Evolutionary conservation across 2,888 invertebrate genomes (phyloP).

Genomic region (Spodoptera picta): DNA sequence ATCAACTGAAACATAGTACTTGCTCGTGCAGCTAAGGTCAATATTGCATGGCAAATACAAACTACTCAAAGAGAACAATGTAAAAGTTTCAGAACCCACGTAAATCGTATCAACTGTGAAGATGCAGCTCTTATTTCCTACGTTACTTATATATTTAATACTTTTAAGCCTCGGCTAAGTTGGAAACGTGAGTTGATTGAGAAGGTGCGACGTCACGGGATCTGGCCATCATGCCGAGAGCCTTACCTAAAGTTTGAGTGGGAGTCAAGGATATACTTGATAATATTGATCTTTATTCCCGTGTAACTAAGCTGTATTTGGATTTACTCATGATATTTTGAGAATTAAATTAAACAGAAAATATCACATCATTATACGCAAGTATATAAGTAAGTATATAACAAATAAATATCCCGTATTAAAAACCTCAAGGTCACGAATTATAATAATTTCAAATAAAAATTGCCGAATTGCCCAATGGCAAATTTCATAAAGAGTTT

Average conservation of each 20-base stretch:
- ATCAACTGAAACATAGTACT: too few species aligned
- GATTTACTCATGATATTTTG: too few species aligned
- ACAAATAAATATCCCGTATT: too few species aligned
- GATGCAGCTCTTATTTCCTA: slow-evolving; percentile 27
- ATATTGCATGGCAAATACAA: neutral
- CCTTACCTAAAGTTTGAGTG: slow-evolving; percentile 26
- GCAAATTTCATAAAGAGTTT: neutral
- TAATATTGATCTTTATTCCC: too few species aligned
- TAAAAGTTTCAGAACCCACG: slow-evolving; percentile 10
- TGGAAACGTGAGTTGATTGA: slow-evolving; percentile 26
- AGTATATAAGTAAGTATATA: too few species aligned
- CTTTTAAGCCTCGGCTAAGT: slow-evolving; percentile 30
- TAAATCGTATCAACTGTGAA: slow-evolving; percentile 4
- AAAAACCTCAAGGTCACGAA: too few species aligned
- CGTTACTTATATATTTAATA: slow-evolving; percentile 25
- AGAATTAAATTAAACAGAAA: too few species aligned
- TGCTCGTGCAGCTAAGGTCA: too few species aligned
- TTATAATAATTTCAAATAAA: too few species aligned
- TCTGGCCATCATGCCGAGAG: slow-evolving; percentile 9
- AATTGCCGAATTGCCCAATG: too few species aligned
- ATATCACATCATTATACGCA: too few species aligned
- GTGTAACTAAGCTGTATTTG: too few species aligned
- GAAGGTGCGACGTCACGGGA: slow-evolving; percentile 30
- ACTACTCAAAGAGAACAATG: slow-evolving; percentile 4
- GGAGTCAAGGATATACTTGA: slow-evolving; percentile 2